phyloP scores from a whole-genome alignment of 2,888 invertebrate genomes.

The Incurvaria masculella region DNA sequence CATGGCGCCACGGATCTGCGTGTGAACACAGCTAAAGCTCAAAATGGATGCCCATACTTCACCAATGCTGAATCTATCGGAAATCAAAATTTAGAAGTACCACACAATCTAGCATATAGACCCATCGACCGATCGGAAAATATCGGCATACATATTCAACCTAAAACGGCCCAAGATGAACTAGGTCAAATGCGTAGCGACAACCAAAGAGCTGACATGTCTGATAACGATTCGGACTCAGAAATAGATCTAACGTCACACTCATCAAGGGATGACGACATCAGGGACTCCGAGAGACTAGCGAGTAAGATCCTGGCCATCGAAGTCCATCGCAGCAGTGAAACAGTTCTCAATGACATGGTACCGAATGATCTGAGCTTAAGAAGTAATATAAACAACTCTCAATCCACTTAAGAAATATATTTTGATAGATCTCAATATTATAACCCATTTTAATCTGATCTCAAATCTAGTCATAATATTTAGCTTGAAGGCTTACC shows the following conservation, averaged over 20 bases:
- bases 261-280: conserved; percentile 45
- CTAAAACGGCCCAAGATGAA: not conserved
- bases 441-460: too few relatives aligned
- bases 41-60: conserved; percentile 33
- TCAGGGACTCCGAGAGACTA: conserved; percentile 42
- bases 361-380: conserved; percentile 51
- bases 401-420: too few relatives aligned
- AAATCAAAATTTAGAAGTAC: conserved; percentile 28
- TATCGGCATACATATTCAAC: conserved; percentile 19
- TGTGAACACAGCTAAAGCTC: conserved; percentile 31
- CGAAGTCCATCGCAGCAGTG: conserved; percentile 39
- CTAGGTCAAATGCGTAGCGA: not conserved
- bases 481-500: too few relatives aligned
- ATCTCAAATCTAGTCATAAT: too few relatives aligned
- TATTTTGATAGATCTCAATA: too few relatives aligned
- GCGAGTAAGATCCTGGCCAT: conserved; percentile 41
- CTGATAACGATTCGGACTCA: conserved; percentile 46
- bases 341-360: conserved; percentile 43
- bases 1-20: conserved; percentile 44
- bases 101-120: conserved; percentile 41
- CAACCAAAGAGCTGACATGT: conserved; percentile 23
- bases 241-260: conserved; percentile 53
- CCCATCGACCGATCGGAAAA: conserved; percentile 17
- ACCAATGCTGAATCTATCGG: conserved; percentile 14
- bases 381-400: not conserved